Evolutionary conservation across 2,888 invertebrate species (phyloP).

Genomic region (Graphium colonna): DNA sequence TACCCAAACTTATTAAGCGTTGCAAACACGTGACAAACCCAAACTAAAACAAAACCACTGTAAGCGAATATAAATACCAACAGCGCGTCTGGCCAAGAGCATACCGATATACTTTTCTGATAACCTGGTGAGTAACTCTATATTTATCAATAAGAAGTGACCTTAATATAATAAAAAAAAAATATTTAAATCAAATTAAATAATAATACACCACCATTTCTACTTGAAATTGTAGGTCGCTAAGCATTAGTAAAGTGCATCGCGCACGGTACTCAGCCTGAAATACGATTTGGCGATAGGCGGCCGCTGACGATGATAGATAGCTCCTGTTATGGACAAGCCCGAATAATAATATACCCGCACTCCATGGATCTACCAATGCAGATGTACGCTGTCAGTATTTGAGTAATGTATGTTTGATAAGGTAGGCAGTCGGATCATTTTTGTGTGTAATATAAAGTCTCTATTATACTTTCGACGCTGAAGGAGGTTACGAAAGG

Average conservation of each 20-base stretch:
- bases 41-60: too few species aligned
- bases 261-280: constrained; percentile 41
- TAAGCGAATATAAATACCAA: too few species aligned
- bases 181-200: too few species aligned
- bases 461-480: neutral
- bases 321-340: constrained; percentile 37
- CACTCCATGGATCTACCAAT: constrained; percentile 36
- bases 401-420: constrained; percentile 19
- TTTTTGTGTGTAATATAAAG: neutral
- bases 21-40: too few species aligned
- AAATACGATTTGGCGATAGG: constrained; percentile 42
- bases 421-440: neutral
- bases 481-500: neutral
- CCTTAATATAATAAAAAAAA: too few species aligned
- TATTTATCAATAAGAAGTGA: too few species aligned
- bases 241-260: constrained; percentile 33
- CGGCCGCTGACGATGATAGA: constrained; percentile 68
- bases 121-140: too few species aligned
- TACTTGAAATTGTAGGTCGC: neutral
- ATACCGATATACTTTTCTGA: too few species aligned
- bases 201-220: too few species aligned
- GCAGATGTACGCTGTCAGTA: constrained; percentile 34
- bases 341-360: constrained; percentile 41
- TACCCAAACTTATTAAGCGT: too few species aligned
- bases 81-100: too few species aligned